phyloP scores from a whole-genome alignment of 64 coral and sea anemone genomes.

The Platygyra sinensis region DNA sequence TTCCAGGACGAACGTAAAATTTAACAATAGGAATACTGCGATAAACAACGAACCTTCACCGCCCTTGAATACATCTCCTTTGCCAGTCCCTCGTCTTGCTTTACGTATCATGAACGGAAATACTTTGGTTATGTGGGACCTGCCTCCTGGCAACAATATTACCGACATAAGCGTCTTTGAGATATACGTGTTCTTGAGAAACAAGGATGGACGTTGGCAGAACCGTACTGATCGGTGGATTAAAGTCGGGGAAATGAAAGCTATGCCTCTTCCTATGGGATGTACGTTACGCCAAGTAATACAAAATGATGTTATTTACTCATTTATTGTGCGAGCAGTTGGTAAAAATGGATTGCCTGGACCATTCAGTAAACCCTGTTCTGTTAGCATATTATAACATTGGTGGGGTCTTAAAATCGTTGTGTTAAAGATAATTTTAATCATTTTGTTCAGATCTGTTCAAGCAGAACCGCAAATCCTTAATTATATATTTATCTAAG shows the following conservation, averaged over 20 bases:
- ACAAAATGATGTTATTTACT: background rate
- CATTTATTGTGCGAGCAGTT: slow-evolving; percentile 20
- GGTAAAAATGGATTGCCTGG: background rate
- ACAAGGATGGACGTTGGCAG: background rate
- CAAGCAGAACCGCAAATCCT: too few relatives aligned
- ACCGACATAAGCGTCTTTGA: background rate
- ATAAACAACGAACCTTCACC: too few relatives aligned
- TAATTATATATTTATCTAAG: too few relatives aligned
- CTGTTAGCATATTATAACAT: background rate
- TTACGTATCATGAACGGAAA: background rate
- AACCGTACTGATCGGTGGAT: background rate
- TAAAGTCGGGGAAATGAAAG: slow-evolving; percentile 5
- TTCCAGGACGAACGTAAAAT: background rate
- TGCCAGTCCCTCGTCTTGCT: background rate
- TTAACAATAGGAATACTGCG: background rate
- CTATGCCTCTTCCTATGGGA: slow-evolving; percentile 27
- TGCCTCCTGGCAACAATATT: background rate
- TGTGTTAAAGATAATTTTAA: background rate
- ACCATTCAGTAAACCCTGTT: background rate
- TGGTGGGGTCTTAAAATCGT: background rate
- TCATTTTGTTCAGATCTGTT: too few relatives aligned
- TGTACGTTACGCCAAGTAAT: slow-evolving; percentile 9
- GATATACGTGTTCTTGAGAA: background rate
- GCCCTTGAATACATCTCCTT: background rate
- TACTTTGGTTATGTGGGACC: slow-evolving; percentile 7